These are phyloP conservation scores for Acanthosoma haemorrhoidale DNA, from an alignment of 2,888 invertebrate genomes.

Conservation along the genomic window DNA sequence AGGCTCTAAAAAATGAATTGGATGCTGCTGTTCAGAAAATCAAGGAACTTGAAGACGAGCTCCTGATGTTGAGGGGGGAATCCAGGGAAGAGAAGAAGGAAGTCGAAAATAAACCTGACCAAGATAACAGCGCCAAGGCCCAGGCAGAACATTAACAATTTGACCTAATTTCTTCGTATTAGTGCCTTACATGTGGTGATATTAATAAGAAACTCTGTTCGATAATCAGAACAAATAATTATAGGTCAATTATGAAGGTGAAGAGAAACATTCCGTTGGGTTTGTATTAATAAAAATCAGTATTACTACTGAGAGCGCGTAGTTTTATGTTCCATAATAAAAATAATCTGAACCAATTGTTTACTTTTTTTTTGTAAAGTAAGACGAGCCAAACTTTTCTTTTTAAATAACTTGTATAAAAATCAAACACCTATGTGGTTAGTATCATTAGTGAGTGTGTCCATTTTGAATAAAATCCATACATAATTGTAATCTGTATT, in stretches of 20 bases:
- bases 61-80: constrained; percentile 34
- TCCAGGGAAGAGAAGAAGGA: constrained; percentile 21
- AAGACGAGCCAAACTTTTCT: too few species aligned
- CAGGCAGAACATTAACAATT: neutral
- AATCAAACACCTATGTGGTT: too few species aligned
- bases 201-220: constrained; percentile 19
- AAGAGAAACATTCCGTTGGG: too few species aligned
- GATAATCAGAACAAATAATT: neutral
- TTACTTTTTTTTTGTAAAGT: too few species aligned
- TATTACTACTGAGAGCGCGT: too few species aligned
- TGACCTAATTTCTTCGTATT: neutral
- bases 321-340: too few species aligned
- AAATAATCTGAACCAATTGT: too few species aligned
- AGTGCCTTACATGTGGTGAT: constrained; percentile 22
- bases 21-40: constrained; percentile 57
- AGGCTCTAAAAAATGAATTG: constrained; percentile 50
- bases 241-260: constrained; percentile 17
- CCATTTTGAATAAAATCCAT: too few species aligned
- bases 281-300: too few species aligned
- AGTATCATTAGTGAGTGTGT: too few species aligned
- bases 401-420: too few species aligned
- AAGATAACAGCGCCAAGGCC: constrained; percentile 1
- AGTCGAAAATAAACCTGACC: neutral
- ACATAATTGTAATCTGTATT: too few species aligned
- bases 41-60: constrained; percentile 58